These are phyloP conservation scores for Amphiura filiformis DNA, from an alignment of 35 echinoderm and acorn worm species.

Conservation along the genomic window DNA sequence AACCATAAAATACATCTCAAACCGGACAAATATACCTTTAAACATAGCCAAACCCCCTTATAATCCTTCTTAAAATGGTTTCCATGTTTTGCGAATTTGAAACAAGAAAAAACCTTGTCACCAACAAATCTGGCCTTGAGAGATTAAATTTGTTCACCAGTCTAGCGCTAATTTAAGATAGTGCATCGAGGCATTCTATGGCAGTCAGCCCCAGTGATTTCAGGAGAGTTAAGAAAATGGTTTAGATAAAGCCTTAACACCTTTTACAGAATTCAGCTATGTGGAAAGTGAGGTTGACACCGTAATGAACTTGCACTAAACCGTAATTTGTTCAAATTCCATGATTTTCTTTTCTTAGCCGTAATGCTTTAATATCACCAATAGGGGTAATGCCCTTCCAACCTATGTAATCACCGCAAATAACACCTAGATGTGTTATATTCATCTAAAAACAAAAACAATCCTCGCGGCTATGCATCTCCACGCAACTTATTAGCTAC, in stretches of 20 bases:
- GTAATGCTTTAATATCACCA: background rate
- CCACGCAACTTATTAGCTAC: background rate
- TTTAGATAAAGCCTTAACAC: background rate
- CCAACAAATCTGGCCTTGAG: too few relatives aligned
- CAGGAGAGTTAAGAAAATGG: background rate
- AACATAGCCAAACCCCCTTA: too few relatives aligned
- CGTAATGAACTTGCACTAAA: background rate
- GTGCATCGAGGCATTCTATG: background rate
- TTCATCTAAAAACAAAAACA: conserved; percentile 11
- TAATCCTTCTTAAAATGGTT: too few relatives aligned
- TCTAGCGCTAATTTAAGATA: background rate
- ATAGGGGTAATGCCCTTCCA: background rate
- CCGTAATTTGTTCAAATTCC: conserved; percentile 1
- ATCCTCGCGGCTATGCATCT: background rate
- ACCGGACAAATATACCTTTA: too few relatives aligned
- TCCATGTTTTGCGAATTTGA: too few relatives aligned
- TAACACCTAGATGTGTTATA: conserved; percentile 11
- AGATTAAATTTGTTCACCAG: background rate
- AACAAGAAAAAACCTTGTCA: too few relatives aligned
- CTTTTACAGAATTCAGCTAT: background rate
- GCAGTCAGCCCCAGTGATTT: background rate
- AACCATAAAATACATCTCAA: too few relatives aligned
- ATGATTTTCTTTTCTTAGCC: background rate
- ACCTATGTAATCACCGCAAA: conserved; percentile 6
- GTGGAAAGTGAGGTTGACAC: background rate